These are phyloP conservation scores for Zoanthus gigantus DNA, from an alignment of 92 coral and sea anemone genomes.

Conservation along the genomic window DNA sequence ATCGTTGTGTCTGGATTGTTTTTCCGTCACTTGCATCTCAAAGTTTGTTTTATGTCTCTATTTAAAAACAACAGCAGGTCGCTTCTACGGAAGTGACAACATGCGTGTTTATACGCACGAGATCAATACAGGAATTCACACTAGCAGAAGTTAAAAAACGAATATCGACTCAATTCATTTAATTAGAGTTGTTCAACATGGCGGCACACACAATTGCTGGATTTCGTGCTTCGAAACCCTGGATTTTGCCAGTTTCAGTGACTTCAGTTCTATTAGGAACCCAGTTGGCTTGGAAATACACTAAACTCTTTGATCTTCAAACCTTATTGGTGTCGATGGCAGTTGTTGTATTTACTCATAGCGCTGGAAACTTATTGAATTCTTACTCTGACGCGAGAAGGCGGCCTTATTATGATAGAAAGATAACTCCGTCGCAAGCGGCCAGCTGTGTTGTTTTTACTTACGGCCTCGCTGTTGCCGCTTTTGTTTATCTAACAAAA, in stretches of 20 bases:
- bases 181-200: constrained; percentile 2
- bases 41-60: neutral
- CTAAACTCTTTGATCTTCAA: constrained; percentile 62
- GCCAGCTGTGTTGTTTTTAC: constrained; percentile 78
- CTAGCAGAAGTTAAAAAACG: neutral
- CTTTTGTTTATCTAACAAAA: constrained; percentile 70
- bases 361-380: constrained; percentile 90
- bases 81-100: neutral
- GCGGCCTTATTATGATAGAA: constrained; percentile 59
- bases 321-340: constrained; percentile 63
- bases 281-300: constrained; percentile 82
- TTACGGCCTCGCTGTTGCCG: constrained; percentile 70
- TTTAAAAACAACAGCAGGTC: neutral
- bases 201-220: constrained; percentile 46
- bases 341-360: constrained; percentile 84
- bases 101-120: neutral
- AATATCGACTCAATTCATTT: neutral
- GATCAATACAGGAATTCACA: neutral
- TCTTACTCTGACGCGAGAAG: constrained; percentile 75
- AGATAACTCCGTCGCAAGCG: constrained; percentile 62
- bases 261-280: constrained; percentile 85
- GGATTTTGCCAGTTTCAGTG: constrained; percentile 91
- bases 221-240: constrained; percentile 74
- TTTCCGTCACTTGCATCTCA: neutral
- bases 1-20: neutral